Evolutionary conservation across 2,113 vertebrate species (phyloP).

Genomic region (Penelope pileata): DNA sequence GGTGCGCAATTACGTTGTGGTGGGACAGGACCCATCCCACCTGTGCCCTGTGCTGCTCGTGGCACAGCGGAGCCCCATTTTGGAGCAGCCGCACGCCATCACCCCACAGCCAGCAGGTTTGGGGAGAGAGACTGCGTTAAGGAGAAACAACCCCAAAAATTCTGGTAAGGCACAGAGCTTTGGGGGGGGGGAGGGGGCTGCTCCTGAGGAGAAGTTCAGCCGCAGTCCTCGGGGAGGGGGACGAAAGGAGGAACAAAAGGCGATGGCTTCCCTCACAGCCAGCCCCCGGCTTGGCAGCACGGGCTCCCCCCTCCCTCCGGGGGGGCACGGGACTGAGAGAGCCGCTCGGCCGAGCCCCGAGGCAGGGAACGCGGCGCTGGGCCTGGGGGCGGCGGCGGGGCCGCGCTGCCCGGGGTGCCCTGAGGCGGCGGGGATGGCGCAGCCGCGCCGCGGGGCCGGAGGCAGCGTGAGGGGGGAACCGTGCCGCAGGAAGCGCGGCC

Average conservation of each 20-base stretch:
- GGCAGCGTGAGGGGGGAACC: neutral
- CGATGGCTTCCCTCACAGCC: neutral
- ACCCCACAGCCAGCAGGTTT: fast-evolving
- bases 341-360: neutral
- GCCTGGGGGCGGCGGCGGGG: no score
- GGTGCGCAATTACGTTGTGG: fast-evolving
- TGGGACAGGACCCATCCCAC: neutral
- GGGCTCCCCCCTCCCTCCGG: neutral
- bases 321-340: neutral
- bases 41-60: fast-evolving
- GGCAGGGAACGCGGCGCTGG: neutral
- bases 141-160: neutral
- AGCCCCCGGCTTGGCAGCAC: neutral
- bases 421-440: neutral
- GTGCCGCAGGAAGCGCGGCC: neutral
- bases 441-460: neutral
- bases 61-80: fast-evolving
- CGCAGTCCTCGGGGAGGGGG: neutral
- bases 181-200: no score
- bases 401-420: neutral
- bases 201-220: neutral
- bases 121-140: neutral
- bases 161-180: neutral
- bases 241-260: slow-evolving; percentile 8
- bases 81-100: neutral